Evolutionary conservation across 37 sponge, comb jelly and placozoan species (phyloP).

Genomic region (Cliona cf. orientalis): DNA sequence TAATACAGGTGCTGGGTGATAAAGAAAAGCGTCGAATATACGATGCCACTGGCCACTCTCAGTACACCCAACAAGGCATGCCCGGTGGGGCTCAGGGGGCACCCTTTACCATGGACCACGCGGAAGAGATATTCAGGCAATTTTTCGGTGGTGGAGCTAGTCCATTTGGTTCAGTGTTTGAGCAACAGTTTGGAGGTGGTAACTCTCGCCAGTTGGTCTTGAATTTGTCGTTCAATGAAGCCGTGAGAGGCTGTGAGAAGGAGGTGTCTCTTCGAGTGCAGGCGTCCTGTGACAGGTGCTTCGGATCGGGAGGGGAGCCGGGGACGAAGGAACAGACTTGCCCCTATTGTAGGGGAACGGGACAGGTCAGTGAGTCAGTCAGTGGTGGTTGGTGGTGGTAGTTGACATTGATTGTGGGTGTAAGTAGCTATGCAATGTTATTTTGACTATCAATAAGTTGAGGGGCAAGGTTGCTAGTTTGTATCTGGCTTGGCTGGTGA

Average conservation of each 20-base stretch:
- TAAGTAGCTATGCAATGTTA: background rate
- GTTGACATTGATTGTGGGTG: background rate
- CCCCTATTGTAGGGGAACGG: constrained; percentile 81
- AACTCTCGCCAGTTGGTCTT: constrained; percentile 39
- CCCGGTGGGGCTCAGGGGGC: constrained; percentile 21
- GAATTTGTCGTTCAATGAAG: constrained; percentile 85
- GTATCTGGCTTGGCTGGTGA: no score
- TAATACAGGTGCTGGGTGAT: constrained; percentile 77
- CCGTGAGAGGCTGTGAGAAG: constrained; percentile 87
- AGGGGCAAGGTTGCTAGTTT: background rate
- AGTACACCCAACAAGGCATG: constrained; percentile 28
- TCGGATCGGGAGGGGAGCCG: constrained; percentile 79
- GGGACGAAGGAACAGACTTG: constrained; percentile 71
- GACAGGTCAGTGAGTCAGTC: constrained; percentile 58
- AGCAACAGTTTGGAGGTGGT: background rate
- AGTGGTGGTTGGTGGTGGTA: background rate
- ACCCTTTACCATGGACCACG: constrained; percentile 64
- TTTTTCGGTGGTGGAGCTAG: constrained; percentile 78
- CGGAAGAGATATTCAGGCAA: constrained; percentile 89
- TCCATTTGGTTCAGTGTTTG: constrained; percentile 50
- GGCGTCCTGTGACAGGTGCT: constrained; percentile 74
- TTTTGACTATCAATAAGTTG: background rate
- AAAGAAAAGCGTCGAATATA: constrained; percentile 81
- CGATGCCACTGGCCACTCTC: constrained; percentile 79
- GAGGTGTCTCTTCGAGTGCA: constrained; percentile 61